Percentiles rank a stretch among this genome's conserved stretches.
Conservation (phyloP, 2,797 vertebrate species). For the Heterohyrax brucei region DNA sequence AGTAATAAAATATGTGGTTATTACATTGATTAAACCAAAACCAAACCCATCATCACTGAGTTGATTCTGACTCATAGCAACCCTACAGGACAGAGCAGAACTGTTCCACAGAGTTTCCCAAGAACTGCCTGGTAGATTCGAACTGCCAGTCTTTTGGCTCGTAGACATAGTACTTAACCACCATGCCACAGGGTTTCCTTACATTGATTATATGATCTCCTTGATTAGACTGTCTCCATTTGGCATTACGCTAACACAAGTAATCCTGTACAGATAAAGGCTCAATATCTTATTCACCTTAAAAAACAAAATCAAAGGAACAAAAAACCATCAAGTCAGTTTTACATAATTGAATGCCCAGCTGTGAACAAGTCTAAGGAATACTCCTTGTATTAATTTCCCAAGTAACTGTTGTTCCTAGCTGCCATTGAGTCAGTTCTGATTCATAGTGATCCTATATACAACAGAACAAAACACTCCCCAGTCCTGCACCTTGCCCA, state of each 20-base stretch:
- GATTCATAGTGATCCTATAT: too few species aligned
- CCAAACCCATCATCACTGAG: too few species aligned
- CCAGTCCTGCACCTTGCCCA: too few species aligned
- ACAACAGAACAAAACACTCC: too few species aligned
- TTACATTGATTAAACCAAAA: background rate
- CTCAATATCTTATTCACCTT: background rate
- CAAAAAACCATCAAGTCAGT: background rate
- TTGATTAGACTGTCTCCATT: background rate
- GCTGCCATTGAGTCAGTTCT: too few species aligned
- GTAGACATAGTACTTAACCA: too few species aligned
- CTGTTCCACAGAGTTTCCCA: too few species aligned
- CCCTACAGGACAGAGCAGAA: too few species aligned
- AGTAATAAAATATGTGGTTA: conserved; percentile 44
- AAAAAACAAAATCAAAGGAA: background rate
- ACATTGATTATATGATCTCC: background rate
- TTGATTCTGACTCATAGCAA: too few species aligned
- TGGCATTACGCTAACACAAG: background rate
- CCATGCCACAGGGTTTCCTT: background rate
- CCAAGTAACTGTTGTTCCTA: background rate
- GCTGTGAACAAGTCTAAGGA: background rate
- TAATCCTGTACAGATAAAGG: background rate
- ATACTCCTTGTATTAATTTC: background rate
- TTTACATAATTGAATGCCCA: background rate
- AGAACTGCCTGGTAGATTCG: too few species aligned
- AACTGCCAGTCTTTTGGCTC: too few species aligned